Conservation (phyloP, 1,140 invertebrate genomes). For the Aphis craccivora region DNA sequence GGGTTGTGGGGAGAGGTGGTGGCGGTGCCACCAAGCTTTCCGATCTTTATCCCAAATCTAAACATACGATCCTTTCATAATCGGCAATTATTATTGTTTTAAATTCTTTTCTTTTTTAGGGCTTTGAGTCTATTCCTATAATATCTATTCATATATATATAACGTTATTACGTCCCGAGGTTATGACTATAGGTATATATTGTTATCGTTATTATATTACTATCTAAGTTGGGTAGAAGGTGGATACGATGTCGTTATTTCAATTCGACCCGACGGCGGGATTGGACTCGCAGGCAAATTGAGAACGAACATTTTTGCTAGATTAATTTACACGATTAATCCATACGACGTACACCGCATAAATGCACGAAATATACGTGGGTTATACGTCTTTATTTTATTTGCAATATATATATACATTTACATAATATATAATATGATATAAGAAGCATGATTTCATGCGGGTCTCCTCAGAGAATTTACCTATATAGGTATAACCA, state of each 20-base stretch:
- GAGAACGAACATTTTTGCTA: background rate
- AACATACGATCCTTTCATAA: constrained; percentile 27
- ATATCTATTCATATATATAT: background rate
- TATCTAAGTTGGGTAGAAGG: background rate
- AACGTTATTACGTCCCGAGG: background rate
- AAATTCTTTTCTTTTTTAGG: background rate
- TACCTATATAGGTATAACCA: background rate
- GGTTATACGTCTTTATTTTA: background rate
- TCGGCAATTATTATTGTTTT: constrained; percentile 47
- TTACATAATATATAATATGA: too few species aligned
- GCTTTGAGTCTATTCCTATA: background rate
- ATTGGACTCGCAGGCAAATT: background rate
- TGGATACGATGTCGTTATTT: background rate
- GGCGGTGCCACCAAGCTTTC: background rate
- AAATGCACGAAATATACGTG: background rate
- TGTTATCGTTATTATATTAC: background rate
- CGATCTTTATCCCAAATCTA: constrained; percentile 28
- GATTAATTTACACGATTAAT: background rate
- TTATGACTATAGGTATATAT: background rate
- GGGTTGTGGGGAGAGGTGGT: background rate
- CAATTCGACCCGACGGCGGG: background rate
- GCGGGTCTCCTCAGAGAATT: background rate
- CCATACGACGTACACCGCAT: background rate
- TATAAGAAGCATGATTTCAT: background rate
- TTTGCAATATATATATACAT: background rate